Evolutionary conservation across 2,797 vertebrate species (phyloP).

Genomic region (Platalea minor): DNA sequence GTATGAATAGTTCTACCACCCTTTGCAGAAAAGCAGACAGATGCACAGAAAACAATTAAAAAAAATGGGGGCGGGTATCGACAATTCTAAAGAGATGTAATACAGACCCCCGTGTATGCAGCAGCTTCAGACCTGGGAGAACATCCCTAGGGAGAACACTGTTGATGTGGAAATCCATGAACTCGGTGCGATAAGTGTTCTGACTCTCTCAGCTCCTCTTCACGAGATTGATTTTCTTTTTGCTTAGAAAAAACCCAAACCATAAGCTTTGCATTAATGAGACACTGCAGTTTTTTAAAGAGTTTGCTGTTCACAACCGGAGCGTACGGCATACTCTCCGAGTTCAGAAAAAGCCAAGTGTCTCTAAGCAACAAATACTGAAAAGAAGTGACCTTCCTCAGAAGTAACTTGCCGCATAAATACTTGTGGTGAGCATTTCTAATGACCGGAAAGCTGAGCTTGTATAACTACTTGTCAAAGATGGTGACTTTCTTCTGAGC

Average conservation of each 20-base stretch:
- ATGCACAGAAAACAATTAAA: background rate
- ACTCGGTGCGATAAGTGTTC: background rate
- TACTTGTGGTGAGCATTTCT: background rate
- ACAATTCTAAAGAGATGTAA: background rate
- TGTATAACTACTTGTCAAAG: background rate
- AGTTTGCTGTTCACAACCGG: background rate
- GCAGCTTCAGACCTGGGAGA: background rate
- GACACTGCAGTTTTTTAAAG: background rate
- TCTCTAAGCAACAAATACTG: background rate
- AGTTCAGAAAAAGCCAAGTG: background rate
- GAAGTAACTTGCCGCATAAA: background rate
- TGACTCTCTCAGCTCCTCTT: background rate
- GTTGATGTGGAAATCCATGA: background rate
- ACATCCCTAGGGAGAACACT: background rate
- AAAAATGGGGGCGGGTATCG: accelerated
- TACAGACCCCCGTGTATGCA: background rate
- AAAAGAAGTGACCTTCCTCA: background rate
- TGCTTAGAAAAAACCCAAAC: background rate
- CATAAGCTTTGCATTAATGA: background rate
- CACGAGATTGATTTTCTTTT: background rate
- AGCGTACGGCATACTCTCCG: accelerated
- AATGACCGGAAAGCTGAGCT: background rate
- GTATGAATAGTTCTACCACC: background rate
- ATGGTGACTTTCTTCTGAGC: background rate
- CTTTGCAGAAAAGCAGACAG: background rate